Percentiles rank a stretch among this genome's conserved stretches.
These are phyloP conservation scores for Thamnophis elegans DNA, from an alignment of 2,797 vertebrate genomes.

Conservation along the genomic window DNA sequence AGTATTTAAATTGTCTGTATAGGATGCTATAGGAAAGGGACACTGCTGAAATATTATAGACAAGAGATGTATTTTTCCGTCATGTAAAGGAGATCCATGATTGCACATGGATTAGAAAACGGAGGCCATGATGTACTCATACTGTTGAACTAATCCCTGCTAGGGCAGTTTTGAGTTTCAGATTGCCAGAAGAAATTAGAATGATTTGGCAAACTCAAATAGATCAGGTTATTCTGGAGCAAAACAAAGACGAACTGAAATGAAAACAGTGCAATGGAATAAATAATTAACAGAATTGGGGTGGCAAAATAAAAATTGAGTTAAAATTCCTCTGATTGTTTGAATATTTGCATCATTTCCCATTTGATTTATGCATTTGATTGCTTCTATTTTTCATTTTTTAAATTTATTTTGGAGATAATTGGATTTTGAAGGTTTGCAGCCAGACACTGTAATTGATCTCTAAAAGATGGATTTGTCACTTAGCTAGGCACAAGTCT, in stretches of 20 bases:
- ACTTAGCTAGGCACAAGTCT: conserved; percentile 68
- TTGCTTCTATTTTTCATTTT: conserved; percentile 62
- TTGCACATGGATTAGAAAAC: conserved; percentile 37
- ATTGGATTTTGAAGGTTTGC: conserved; percentile 75
- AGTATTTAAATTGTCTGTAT: conserved; percentile 41
- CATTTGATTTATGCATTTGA: conserved; percentile 64
- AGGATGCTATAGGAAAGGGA: conserved; percentile 37
- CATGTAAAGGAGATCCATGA: conserved; percentile 47
- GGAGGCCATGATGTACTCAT: conserved; percentile 45
- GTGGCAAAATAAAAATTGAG: conserved; percentile 71
- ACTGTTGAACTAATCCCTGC: conserved; percentile 57
- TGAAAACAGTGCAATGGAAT: conserved; percentile 57
- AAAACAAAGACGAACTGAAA: conserved; percentile 52
- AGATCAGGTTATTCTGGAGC: conserved; percentile 36
- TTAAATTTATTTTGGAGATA: conserved; percentile 72
- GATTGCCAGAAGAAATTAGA: conserved; percentile 43
- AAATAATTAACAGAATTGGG: conserved; percentile 66
- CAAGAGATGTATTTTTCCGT: conserved; percentile 21
- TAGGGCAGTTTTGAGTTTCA: conserved; percentile 16
- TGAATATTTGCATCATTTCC: conserved; percentile 68
- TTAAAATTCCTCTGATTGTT: conserved; percentile 72
- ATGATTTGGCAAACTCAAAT: conserved; percentile 33
- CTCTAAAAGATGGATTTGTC: conserved; percentile 76
- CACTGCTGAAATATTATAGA: conserved; percentile 40
- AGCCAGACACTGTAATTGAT: conserved; percentile 76